Evolutionary conservation across 2,888 invertebrate genomes (phyloP).

Genomic region (Himalopsyche kuldschensis): DNA sequence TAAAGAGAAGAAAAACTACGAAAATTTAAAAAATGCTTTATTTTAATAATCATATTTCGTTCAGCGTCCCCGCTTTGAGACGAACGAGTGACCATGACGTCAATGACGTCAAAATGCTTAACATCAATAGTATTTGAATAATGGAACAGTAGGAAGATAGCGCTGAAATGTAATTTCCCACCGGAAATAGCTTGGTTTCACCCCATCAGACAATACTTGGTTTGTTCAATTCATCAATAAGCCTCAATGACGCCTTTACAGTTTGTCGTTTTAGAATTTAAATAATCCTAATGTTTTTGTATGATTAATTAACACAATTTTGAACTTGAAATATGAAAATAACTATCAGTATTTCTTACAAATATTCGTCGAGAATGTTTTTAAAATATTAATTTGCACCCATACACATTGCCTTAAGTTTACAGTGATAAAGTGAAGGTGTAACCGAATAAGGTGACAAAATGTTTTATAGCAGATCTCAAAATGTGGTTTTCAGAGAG

Average conservation of each 20-base stretch:
- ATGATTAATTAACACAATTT: neutral
- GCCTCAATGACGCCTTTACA: neutral
- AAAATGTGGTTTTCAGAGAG: too few species aligned
- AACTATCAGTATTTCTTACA: too few species aligned
- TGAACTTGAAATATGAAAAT: too few species aligned
- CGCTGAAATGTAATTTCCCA: constrained; percentile 32
- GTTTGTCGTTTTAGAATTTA: neutral
- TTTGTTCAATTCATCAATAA: constrained; percentile 26
- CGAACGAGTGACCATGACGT: neutral
- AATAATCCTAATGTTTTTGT: neutral
- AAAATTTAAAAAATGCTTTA: neutral
- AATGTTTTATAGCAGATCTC: too few species aligned
- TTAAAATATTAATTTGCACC: too few species aligned
- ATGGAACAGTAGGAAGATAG: constrained; percentile 23
- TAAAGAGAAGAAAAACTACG: too few species aligned
- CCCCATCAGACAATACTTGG: constrained; percentile 19
- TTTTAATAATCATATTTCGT: neutral
- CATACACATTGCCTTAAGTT: too few species aligned
- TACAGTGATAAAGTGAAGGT: too few species aligned
- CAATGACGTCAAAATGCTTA: neutral
- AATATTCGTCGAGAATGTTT: too few species aligned
- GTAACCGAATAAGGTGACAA: too few species aligned
- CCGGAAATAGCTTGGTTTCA: constrained; percentile 27
- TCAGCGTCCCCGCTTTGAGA: neutral
- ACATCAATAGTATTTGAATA: constrained; percentile 24